Conservation (phyloP, 1,140 invertebrate species). For the Chionoecetes opilio region DNA sequence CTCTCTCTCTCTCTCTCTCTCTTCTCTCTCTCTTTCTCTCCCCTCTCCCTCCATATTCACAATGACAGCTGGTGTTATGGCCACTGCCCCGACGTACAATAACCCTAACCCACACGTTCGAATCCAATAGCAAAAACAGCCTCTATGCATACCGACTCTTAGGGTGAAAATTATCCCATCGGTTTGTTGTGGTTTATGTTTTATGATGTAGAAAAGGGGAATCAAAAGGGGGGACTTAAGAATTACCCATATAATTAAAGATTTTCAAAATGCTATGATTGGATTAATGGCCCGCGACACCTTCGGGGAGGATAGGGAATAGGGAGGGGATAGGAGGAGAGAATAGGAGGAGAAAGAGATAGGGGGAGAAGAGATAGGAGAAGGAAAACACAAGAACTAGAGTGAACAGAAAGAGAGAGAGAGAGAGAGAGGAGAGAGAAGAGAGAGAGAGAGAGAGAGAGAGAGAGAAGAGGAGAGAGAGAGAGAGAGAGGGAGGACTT, state of each 20-base stretch:
- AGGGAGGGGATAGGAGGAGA: not conserved
- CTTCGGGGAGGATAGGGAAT: not conserved
- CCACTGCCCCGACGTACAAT: not conserved
- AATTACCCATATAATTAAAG: conserved; percentile 77
- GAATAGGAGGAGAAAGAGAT: not conserved
- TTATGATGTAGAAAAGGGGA: not conserved
- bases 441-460: too few species aligned
- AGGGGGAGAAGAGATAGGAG: not conserved
- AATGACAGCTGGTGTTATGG: conserved; percentile 73
- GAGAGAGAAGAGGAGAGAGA: too few species aligned
- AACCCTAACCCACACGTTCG: conserved; percentile 38
- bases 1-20: conserved; percentile 34
- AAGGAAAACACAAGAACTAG: not conserved
- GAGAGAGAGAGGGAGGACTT: too few species aligned
- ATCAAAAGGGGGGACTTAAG: conserved; percentile 48
- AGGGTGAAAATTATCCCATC: not conserved
- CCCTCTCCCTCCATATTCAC: conserved; percentile 14
- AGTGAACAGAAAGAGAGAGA: too few species aligned
- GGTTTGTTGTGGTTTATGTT: not conserved
- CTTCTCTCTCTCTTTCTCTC: conserved; percentile 31
- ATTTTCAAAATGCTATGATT: conserved; percentile 60
- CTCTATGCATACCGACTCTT: not conserved
- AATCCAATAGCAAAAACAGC: not conserved
- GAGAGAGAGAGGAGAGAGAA: too few species aligned
- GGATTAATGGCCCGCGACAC: conserved; percentile 36